Evolutionary conservation across 2,888 invertebrate species (phyloP).

Genomic region (Torymus tubicola): DNA sequence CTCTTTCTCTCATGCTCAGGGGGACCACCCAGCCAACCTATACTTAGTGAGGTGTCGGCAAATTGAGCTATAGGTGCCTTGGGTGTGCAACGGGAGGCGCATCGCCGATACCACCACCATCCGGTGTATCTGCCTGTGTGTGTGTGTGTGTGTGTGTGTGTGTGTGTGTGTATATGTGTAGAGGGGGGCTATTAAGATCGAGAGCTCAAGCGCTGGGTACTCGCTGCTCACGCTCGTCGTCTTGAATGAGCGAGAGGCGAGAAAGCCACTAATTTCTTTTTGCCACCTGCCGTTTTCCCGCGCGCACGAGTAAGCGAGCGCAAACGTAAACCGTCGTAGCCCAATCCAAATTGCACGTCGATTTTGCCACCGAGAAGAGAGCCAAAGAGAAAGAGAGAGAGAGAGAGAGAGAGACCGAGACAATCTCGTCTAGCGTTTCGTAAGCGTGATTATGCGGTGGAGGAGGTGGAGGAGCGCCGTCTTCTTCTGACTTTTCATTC

Average conservation of each 20-base stretch:
- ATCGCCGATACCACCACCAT: constrained; percentile 71
- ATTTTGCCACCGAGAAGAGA: neutral
- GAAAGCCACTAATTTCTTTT: constrained; percentile 69
- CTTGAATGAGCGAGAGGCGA: constrained; percentile 20
- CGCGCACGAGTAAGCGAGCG: too few species aligned
- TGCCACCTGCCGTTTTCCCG: constrained; percentile 67
- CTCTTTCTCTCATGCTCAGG: constrained; percentile 30
- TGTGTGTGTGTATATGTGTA: too few species aligned
- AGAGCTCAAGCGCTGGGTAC: too few species aligned
- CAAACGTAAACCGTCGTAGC: too few species aligned
- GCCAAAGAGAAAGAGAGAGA: neutral
- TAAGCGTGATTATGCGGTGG: neutral
- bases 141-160: too few species aligned
- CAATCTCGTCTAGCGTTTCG: neutral
- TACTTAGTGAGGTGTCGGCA: constrained; percentile 77
- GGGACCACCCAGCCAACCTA: constrained; percentile 75
- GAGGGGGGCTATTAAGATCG: too few species aligned
- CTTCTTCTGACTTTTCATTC: constrained; percentile 60
- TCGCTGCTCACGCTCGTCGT: too few species aligned
- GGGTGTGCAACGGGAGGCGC: constrained; percentile 69
- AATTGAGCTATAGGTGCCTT: constrained; percentile 76
- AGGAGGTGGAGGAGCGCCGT: constrained; percentile 61
- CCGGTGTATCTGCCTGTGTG: constrained; percentile 60
- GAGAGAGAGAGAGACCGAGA: too few species aligned
- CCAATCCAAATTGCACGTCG: too few species aligned